These are phyloP conservation scores for Pseudococcus viburni DNA, from an alignment of 2,888 invertebrate genomes.

Conservation along the genomic window DNA sequence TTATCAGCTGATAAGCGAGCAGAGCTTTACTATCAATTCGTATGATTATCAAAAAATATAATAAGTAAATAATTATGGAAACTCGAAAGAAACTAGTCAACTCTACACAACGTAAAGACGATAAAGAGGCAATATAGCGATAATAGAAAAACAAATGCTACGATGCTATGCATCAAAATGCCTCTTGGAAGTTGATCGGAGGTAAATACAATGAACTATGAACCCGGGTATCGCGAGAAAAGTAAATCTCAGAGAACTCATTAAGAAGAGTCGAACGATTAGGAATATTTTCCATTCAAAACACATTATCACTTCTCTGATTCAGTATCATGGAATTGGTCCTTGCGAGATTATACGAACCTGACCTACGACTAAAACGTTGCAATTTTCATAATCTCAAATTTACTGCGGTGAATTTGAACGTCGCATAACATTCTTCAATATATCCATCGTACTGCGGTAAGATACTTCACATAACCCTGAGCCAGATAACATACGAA, in stretches of 20 bases:
- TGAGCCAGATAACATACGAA: background rate
- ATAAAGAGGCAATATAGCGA: background rate
- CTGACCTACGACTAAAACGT: background rate
- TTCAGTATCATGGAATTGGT: background rate
- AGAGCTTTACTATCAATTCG: background rate
- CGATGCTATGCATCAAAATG: background rate
- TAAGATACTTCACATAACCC: background rate
- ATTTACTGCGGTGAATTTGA: background rate
- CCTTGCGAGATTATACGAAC: background rate
- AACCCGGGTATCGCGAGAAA: background rate
- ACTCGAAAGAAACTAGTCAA: background rate
- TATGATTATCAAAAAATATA: constrained; percentile 8
- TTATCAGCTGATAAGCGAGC: constrained; percentile 16
- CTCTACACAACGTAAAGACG: background rate
- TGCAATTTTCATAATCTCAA: background rate
- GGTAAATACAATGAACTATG: background rate
- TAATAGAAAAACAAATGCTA: background rate
- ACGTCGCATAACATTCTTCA: background rate
- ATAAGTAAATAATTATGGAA: constrained; percentile 4
- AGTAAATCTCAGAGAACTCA: background rate
- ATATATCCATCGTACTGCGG: background rate
- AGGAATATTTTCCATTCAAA: background rate
- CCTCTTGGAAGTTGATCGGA: background rate
- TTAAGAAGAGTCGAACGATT: background rate
- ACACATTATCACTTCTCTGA: background rate